Evolutionary conservation across 2,888 invertebrate species (phyloP).

Genomic region (Cheiracanthium punctorium): DNA sequence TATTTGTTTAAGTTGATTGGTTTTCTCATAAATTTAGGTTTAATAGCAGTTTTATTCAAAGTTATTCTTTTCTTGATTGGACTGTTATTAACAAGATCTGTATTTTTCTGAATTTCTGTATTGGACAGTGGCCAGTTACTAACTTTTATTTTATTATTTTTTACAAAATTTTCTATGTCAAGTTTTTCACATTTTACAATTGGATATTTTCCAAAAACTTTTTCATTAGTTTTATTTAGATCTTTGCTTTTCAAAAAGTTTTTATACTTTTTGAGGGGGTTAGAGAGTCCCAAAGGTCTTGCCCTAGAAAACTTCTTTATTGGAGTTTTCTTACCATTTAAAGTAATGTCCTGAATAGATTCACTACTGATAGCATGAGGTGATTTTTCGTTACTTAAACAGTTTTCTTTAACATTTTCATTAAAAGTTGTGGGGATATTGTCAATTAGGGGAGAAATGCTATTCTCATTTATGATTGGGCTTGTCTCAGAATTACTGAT

Average conservation of each 20-base stretch:
- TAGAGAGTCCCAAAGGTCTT: slow-evolving; percentile 26
- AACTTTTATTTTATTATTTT: slow-evolving; percentile 48
- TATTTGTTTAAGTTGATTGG: slow-evolving; percentile 40
- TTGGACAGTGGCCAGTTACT: slow-evolving; percentile 48
- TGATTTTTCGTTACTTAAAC: background rate
- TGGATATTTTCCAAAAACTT: slow-evolving; percentile 53
- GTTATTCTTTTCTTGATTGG: slow-evolving; percentile 3
- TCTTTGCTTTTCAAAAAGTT: slow-evolving; percentile 30
- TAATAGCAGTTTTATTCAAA: background rate
- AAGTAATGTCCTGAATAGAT: slow-evolving; percentile 16
- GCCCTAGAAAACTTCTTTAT: slow-evolving; percentile 8
- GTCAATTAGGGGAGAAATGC: no score
- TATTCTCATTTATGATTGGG: background rate
- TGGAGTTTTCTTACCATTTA: slow-evolving; percentile 2
- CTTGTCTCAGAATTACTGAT: background rate
- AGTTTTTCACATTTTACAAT: slow-evolving; percentile 54
- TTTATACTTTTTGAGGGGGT: slow-evolving; percentile 34
- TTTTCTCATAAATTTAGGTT: slow-evolving; percentile 29
- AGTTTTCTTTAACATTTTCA: background rate
- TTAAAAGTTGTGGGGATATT: background rate
- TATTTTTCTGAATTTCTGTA: slow-evolving; percentile 20
- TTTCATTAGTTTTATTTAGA: slow-evolving; percentile 33
- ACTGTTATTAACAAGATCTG: background rate
- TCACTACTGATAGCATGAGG: background rate
- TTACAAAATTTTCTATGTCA: slow-evolving; percentile 53